Evolutionary conservation across 2,888 invertebrate genomes (phyloP).

Genomic region (Biston betularia): DNA sequence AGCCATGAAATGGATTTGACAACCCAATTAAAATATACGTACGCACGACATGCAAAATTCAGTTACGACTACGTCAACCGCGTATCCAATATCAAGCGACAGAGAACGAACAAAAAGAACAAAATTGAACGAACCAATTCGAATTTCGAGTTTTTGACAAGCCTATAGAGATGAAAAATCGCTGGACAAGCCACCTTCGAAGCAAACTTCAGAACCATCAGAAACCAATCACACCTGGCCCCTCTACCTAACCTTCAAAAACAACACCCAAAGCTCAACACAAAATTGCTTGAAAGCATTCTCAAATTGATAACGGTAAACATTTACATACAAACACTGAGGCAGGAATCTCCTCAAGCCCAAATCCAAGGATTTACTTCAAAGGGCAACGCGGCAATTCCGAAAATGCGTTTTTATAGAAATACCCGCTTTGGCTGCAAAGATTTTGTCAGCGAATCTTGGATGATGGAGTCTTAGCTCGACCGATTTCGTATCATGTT

Average conservation of each 20-base stretch:
- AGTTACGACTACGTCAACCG: slow-evolving; percentile 37
- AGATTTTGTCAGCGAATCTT: slow-evolving; percentile 75
- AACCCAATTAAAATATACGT: slow-evolving; percentile 29
- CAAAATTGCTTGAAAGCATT: slow-evolving; percentile 54
- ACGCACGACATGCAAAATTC: slow-evolving; percentile 39
- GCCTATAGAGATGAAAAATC: too few relatives aligned
- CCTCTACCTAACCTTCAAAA: slow-evolving; percentile 29
- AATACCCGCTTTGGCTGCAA: slow-evolving; percentile 76
- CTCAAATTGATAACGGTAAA: slow-evolving; percentile 64
- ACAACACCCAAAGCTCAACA: slow-evolving; percentile 48
- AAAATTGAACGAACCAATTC: slow-evolving; percentile 59
- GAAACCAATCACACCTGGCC: slow-evolving; percentile 54
- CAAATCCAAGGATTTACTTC: slow-evolving; percentile 81
- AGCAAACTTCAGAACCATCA: slow-evolving; percentile 52
- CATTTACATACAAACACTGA: slow-evolving; percentile 61
- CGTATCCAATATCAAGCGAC: slow-evolving; percentile 46
- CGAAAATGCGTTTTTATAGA: slow-evolving; percentile 82
- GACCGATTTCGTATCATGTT: slow-evolving; percentile 67
- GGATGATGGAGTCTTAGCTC: slow-evolving; percentile 66
- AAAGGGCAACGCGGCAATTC: slow-evolving; percentile 75
- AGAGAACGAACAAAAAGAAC: slow-evolving; percentile 43
- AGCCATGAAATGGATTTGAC: slow-evolving; percentile 5
- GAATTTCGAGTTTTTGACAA: slow-evolving; percentile 69
- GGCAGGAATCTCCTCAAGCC: slow-evolving; percentile 58
- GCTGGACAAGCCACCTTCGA: slow-evolving; percentile 55